phyloP scores from a whole-genome alignment of 2,113 vertebrate species.

The Ranitomeya variabilis region DNA sequence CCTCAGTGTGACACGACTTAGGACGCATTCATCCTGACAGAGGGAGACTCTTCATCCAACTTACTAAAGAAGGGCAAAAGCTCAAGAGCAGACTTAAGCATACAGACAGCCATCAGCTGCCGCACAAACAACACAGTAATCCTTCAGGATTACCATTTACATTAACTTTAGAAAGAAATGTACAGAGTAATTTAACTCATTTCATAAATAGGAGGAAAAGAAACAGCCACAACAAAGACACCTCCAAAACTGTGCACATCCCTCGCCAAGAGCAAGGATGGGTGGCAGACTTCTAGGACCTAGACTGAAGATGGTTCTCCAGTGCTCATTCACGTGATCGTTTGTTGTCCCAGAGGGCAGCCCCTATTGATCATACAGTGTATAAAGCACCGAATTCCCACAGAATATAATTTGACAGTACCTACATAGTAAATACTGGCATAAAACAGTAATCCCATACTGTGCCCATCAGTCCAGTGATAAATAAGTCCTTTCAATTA shows the following conservation, averaged over 20 bases:
- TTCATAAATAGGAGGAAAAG: not conserved
- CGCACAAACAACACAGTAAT: constrained; percentile 36
- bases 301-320: too few species aligned
- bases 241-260: not conserved
- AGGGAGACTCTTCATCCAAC: constrained; percentile 12
- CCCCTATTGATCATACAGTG: too few species aligned
- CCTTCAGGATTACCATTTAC: constrained; percentile 40
- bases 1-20: not conserved
- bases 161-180: constrained; percentile 32
- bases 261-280: too few species aligned
- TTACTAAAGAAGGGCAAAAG: constrained; percentile 38
- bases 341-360: not conserved
- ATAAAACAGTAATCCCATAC: too few species aligned
- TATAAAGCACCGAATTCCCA: not conserved
- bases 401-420: not conserved
- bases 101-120: constrained; percentile 15
- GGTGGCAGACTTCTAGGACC: too few species aligned
- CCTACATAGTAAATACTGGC: too few species aligned
- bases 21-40: not conserved
- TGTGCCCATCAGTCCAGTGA: too few species aligned
- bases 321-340: not conserved
- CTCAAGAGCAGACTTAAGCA: constrained; percentile 35
- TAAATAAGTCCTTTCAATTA: too few species aligned
- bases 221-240: not conserved
- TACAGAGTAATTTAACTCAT: not conserved